A percentile compares a stretch with the other conserved stretches of the same genome.
Conservation (phyloP, 2,113 vertebrate genomes). For the Archocentrus centrarchus region DNA sequence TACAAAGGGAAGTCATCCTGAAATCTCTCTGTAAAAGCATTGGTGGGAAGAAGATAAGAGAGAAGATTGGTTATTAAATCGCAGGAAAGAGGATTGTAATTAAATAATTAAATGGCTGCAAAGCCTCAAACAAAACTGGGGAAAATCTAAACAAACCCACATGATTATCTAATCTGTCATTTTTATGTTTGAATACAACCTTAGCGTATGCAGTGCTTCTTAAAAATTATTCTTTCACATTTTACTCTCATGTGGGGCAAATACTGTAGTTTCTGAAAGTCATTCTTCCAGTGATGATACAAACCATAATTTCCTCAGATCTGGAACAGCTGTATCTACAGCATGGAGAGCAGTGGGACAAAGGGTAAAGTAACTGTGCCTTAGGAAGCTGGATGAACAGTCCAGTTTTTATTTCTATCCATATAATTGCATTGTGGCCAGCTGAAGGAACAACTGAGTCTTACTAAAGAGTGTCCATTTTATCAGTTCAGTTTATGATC, state of each 20-base stretch:
- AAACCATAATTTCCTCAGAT: background rate
- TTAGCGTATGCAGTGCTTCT: background rate
- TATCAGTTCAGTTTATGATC: background rate
- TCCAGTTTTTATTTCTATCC: background rate
- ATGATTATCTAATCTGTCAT: background rate
- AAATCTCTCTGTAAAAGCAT: conserved; percentile 54
- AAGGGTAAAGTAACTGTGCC: background rate
- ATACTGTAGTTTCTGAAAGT: background rate
- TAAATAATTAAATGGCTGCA: conserved; percentile 19
- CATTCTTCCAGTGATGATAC: background rate
- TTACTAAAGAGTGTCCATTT: background rate
- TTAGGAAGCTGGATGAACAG: background rate
- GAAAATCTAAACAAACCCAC: conserved; percentile 41
- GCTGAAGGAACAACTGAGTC: background rate
- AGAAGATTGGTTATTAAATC: conserved; percentile 24
- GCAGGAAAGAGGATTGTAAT: conserved; percentile 24
- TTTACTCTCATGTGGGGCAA: background rate
- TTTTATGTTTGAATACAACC: conserved; percentile 8
- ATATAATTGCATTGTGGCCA: background rate
- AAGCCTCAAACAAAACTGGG: conserved; percentile 35
- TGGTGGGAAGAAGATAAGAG: conserved; percentile 40
- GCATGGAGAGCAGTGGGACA: background rate
- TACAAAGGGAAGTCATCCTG: conserved; percentile 63
- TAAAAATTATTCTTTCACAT: background rate
- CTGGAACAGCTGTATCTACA: background rate